Evolutionary conservation across 2,888 invertebrate genomes (phyloP), one percentile per base, ranked within the genome.

Genomic region (Dilophus febrilis): DNA sequence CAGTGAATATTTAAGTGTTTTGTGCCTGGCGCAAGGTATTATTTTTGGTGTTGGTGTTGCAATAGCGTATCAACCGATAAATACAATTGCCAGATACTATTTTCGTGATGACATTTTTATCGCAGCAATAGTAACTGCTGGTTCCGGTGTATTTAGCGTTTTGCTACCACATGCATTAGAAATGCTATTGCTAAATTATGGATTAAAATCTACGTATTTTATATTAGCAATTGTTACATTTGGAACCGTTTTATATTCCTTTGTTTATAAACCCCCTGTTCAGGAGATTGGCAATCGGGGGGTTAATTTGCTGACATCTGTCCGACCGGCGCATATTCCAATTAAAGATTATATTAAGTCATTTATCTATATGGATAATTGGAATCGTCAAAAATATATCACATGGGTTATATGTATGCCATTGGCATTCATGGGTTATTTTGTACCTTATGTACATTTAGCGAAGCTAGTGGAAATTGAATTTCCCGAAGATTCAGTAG

Each of bases 61-160:
- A 1, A 65, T 91, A 35, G 35, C 40, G 18, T 92, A 94, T 61
- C 90, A 88, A 0, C 92, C 92, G 12, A 90, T 90, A 4, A 62
- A 92, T 36, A 88, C 87, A 32, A 87, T 94, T 47, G 67, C 94
- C 14, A 90, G 91, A 0, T 91, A 92, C 55, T 92, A 94, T 60
- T 94, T 91, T 63, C 80, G 83, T 54, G 73, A n/a, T n/a, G 70
- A 38, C 75, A 81, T 52, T 67, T 92, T 50, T 1, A 61, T 87
- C 44, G 90, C 84, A 0, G 92, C 92, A 0, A 67, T 92, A 42
- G 92, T 91, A 2, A 83, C 90, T 0, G 78, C 86, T 14, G 92
- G 92, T 3, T 91, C 90, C 54, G 85, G 90, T 2, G 70, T 82
- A 8, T 91, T 90, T 56, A 91, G 92, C 1, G 77, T 84, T 13